These are phyloP conservation scores for Microplitis demolitor DNA, from an alignment of 1,140 invertebrate genomes.

Conservation along the genomic window DNA sequence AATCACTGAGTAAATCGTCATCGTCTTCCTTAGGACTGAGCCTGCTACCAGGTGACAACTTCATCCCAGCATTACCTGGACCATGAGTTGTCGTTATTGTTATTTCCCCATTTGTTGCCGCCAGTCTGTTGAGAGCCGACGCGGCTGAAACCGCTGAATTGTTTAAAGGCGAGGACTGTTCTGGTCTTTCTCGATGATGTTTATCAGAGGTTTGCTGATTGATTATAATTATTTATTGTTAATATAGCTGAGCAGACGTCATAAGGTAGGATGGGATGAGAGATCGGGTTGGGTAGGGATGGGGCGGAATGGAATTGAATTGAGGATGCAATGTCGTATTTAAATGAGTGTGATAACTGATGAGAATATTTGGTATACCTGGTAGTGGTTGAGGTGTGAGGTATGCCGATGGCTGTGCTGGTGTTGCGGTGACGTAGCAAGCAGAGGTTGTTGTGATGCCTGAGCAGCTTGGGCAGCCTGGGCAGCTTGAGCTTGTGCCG, in stretches of 20 bases:
- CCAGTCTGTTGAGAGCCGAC: conserved; percentile 68
- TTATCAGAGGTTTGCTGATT: conserved; percentile 52
- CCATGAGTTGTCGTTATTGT: conserved; percentile 78
- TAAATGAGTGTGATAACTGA: neutral
- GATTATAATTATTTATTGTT: no score
- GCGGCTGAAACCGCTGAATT: conserved; percentile 58
- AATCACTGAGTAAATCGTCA: conserved; percentile 77
- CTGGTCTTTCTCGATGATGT: conserved; percentile 56
- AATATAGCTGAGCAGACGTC: conserved; percentile 5
- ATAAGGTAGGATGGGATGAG: no score
- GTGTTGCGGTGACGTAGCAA: conserved; percentile 57
- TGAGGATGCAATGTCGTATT: no score
- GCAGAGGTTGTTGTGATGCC: conserved; percentile 58
- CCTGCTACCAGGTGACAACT: conserved; percentile 53
- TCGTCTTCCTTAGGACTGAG: conserved; percentile 60
- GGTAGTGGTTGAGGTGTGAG: conserved; percentile 58
- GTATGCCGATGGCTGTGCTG: conserved; percentile 54
- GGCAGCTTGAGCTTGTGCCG: conserved; percentile 49
- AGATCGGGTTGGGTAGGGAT: no score
- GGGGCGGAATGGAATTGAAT: no score
- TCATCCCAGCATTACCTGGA: conserved; percentile 53
- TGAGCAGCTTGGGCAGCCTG: conserved; percentile 51
- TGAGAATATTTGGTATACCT: conserved; percentile 40
- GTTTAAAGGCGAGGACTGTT: conserved; percentile 58
- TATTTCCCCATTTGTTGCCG: conserved; percentile 76